A percentile compares a stretch with the other conserved stretches of the same genome.
phyloP scores from a whole-genome alignment of 2,797 vertebrate species.

The Anguilla marmorata region DNA sequence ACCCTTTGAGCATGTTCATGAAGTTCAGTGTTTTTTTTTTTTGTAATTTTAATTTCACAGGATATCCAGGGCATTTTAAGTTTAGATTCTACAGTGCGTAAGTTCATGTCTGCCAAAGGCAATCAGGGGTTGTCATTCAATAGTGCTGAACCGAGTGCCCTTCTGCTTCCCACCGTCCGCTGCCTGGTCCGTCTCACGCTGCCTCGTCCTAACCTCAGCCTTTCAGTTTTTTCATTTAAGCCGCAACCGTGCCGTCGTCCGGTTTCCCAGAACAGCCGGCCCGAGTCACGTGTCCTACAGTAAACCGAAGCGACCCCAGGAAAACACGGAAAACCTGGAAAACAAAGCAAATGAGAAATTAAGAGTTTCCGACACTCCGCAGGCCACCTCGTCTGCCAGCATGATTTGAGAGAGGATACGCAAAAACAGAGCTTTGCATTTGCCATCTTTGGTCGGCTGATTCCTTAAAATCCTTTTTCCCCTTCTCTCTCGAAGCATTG shows the following conservation, averaged over 20 bases:
- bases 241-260: conserved; percentile 54
- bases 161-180: conserved; percentile 37
- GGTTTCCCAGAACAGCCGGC: conserved; percentile 45
- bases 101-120: conserved; percentile 52
- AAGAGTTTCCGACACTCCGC: conserved; percentile 54
- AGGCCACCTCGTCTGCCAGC: conserved; percentile 68
- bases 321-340: conserved; percentile 28
- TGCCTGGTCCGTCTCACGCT: conserved; percentile 49
- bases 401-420: conserved; percentile 59
- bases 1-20: conserved; percentile 39
- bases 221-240: conserved; percentile 54
- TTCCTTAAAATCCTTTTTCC: neutral
- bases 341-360: conserved; percentile 57
- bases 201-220: conserved; percentile 59
- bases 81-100: conserved; percentile 57
- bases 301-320: conserved; percentile 55
- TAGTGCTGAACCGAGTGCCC: conserved; percentile 33
- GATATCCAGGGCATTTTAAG: conserved; percentile 52
- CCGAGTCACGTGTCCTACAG: conserved; percentile 56
- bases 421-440: neutral
- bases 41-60: conserved; percentile 53
- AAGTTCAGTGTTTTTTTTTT: conserved; percentile 29
- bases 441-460: neutral
- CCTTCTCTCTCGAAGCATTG: neutral
- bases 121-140: conserved; percentile 53